Percentiles rank a stretch among this genome's conserved stretches.
These are phyloP conservation scores for Tamandua tetradactyla DNA, from an alignment of 2,797 vertebrate genomes.

Conservation along the genomic window DNA sequence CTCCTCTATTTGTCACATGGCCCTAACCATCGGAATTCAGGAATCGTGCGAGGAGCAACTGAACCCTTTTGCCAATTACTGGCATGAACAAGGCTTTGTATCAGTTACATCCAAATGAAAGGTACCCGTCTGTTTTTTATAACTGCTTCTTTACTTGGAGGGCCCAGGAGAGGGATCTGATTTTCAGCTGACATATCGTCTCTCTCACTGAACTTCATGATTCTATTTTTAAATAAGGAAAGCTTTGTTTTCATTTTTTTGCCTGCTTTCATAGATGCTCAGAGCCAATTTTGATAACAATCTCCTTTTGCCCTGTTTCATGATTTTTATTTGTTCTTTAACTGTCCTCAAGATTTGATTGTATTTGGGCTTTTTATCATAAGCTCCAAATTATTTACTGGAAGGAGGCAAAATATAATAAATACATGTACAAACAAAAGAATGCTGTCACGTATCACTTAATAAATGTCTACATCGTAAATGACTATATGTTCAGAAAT, in stretches of 20 bases:
- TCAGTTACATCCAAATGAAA: constrained; percentile 1
- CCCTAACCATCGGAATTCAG: not conserved
- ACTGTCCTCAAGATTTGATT: constrained; percentile 26
- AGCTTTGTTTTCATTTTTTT: constrained; percentile 50
- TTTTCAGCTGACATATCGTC: not conserved
- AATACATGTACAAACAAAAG: not conserved
- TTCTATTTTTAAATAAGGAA: not conserved
- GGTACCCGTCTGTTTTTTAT: not conserved
- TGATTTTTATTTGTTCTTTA: constrained; percentile 34
- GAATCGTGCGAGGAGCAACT: not conserved
- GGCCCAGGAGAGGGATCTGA: not conserved
- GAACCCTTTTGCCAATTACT: not conserved
- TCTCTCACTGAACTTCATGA: constrained; percentile 7
- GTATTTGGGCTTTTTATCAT: not conserved
- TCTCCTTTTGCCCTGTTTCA: constrained; percentile 3
- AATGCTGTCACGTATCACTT: not conserved
- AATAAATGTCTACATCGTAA: not conserved
- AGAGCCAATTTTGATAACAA: constrained; percentile 22
- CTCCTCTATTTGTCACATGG: not conserved
- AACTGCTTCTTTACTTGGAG: not conserved
- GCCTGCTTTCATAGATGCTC: not conserved
- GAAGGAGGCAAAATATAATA: not conserved
- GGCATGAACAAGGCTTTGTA: constrained; percentile 11
- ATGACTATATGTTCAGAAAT: constrained; percentile 18
- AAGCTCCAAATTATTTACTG: constrained; percentile 19